phyloP scores from a whole-genome alignment of 2,113 vertebrate genomes.

The Gila orcuttii region DNA sequence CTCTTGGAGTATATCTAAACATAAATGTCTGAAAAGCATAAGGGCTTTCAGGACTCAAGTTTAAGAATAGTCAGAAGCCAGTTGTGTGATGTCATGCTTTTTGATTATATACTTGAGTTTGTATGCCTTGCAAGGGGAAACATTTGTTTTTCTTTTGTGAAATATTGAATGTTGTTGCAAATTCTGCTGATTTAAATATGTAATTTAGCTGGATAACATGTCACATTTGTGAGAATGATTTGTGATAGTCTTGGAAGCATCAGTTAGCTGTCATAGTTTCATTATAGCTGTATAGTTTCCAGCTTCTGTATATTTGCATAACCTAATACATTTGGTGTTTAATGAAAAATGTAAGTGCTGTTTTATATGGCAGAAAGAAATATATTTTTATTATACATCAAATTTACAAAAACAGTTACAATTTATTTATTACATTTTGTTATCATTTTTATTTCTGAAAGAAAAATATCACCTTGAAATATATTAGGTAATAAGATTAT shows the following conservation, averaged over 20 bases:
- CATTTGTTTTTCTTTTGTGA: neutral
- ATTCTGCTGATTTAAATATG: slow-evolving; percentile 9
- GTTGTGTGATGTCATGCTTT: no score
- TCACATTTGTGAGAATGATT: slow-evolving; percentile 14
- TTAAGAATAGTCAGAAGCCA: neutral
- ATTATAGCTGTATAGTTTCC: slow-evolving; percentile 6
- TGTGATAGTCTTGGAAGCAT: neutral
- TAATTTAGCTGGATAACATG: neutral
- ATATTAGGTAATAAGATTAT: neutral
- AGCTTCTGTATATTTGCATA: slow-evolving; percentile 5
- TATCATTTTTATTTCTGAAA: neutral
- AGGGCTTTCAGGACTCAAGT: neutral
- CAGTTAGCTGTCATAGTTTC: neutral
- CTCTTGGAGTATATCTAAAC: neutral
- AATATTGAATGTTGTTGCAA: neutral
- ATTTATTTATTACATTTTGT: neutral
- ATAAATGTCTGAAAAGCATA: neutral
- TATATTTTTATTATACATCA: neutral
- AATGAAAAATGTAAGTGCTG: neutral
- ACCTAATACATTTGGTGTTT: neutral
- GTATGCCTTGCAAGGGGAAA: neutral
- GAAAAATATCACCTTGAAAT: neutral
- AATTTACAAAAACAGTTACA: neutral
- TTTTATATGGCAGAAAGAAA: neutral
- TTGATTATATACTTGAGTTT: neutral